A percentile compares a stretch with the other conserved stretches of the same genome.
Evolutionary conservation across 2,113 vertebrate species (phyloP).

Genomic region (Bettongia penicillata): DNA sequence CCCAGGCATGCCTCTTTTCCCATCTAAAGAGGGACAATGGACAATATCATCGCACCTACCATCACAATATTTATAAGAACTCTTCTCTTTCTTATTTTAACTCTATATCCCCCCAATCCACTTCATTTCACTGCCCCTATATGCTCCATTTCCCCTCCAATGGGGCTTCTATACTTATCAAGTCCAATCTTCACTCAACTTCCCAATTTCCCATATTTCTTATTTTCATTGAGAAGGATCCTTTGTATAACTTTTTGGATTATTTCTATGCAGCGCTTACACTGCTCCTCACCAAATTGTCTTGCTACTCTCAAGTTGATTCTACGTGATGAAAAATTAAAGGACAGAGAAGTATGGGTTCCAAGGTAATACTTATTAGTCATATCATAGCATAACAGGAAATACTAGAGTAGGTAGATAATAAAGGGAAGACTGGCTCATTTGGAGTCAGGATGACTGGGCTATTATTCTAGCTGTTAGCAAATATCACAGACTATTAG

Average conservation of each 20-base stretch:
- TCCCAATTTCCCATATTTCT: background rate
- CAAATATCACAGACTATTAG: background rate
- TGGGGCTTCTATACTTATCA: rapidly evolving
- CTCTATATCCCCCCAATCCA: background rate
- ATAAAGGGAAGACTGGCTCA: background rate
- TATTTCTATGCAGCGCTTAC: background rate
- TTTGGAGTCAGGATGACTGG: background rate
- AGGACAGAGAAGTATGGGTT: background rate
- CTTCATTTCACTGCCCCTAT: background rate
- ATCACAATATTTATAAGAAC: background rate
- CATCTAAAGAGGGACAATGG: too few species aligned
- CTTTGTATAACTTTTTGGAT: background rate
- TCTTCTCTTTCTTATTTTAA: background rate
- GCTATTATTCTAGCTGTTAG: background rate
- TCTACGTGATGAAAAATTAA: background rate
- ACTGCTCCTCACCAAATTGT: background rate
- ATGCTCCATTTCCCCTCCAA: background rate
- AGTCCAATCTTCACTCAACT: background rate
- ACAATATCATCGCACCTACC: rapidly evolving
- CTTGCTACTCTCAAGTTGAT: background rate
- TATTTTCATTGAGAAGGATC: background rate
- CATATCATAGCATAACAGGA: background rate
- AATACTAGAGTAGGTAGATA: background rate
- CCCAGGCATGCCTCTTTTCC: background rate
- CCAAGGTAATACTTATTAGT: background rate